These are phyloP conservation scores for Nebria salina DNA, from an alignment of 2,888 invertebrate genomes.

Conservation along the genomic window DNA sequence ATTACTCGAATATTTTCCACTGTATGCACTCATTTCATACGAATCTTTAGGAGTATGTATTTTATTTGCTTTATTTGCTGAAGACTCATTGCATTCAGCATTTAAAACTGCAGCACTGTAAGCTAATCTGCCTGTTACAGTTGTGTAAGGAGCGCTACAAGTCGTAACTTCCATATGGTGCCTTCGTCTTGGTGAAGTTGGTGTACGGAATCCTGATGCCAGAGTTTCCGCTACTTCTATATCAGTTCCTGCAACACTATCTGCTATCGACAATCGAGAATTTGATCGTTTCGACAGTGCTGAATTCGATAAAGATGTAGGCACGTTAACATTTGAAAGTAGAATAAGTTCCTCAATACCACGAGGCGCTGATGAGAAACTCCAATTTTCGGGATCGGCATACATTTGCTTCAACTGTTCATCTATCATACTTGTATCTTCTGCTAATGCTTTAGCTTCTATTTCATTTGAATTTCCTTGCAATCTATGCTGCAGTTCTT, in stretches of 20 bases:
- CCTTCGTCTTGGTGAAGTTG: slow-evolving; percentile 69
- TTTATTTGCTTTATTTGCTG: slow-evolving; percentile 54
- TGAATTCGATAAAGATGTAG: slow-evolving; percentile 61
- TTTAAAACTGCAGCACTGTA: slow-evolving; percentile 75
- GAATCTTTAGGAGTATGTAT: slow-evolving; percentile 58
- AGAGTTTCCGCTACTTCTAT: slow-evolving; percentile 72
- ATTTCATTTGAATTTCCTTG: slow-evolving; percentile 69
- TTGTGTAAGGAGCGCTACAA: slow-evolving; percentile 71
- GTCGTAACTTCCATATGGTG: slow-evolving; percentile 66
- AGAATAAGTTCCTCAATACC: slow-evolving; percentile 70
- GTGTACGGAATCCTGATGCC: slow-evolving; percentile 63
- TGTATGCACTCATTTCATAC: slow-evolving; percentile 54
- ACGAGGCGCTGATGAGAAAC: slow-evolving; percentile 72
- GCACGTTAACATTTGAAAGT: slow-evolving; percentile 61
- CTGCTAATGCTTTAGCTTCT: slow-evolving; percentile 69
- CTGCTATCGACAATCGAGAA: slow-evolving; percentile 71
- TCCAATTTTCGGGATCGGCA: slow-evolving; percentile 72
- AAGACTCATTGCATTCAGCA: slow-evolving; percentile 67
- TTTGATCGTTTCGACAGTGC: slow-evolving; percentile 59
- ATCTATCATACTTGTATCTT: slow-evolving; percentile 74
- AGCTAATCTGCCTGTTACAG: slow-evolving; percentile 72
- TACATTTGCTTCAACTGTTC: slow-evolving; percentile 77
- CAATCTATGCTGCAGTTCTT: slow-evolving; percentile 77
- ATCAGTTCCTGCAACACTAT: slow-evolving; percentile 70
- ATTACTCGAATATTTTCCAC: slow-evolving; percentile 52